A percentile compares a stretch with the other conserved stretches of the same genome.
phyloP scores from a whole-genome alignment of 2,888 invertebrate genomes.

The Hedya salicella region DNA sequence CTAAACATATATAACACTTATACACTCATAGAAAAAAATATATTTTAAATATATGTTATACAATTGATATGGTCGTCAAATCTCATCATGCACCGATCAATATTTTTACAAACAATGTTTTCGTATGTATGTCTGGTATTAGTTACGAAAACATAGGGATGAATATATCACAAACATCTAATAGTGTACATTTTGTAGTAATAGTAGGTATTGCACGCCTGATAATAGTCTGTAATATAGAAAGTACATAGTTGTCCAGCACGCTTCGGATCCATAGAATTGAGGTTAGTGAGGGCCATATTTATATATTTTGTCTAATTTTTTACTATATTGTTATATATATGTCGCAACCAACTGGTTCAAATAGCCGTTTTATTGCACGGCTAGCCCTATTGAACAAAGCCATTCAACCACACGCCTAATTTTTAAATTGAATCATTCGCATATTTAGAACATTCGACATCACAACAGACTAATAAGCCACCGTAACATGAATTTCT shows the following conservation, averaged over 20 bases:
- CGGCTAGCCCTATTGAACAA: too few species aligned
- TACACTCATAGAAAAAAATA: too few species aligned
- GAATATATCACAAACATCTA: not conserved
- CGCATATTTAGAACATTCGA: too few species aligned
- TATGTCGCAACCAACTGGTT: too few species aligned
- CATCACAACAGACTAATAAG: too few species aligned
- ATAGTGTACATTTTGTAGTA: conserved; percentile 23
- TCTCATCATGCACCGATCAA: not conserved
- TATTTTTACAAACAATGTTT: not conserved
- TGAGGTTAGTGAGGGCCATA: conserved; percentile 42
- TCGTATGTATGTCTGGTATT: not conserved
- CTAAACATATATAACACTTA: too few species aligned
- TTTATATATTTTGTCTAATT: conserved; percentile 12
- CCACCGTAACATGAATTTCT: too few species aligned
- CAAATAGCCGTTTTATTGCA: too few species aligned
- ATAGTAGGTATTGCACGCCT: conserved; percentile 45
- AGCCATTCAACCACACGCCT: too few species aligned
- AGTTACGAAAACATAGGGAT: conserved; percentile 4
- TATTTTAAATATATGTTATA: not conserved
- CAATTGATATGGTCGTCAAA: not conserved
- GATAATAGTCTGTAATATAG: conserved; percentile 35
- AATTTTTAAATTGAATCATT: too few species aligned
- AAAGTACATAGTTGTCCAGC: conserved; percentile 43
- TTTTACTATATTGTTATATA: not conserved
- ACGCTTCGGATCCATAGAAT: conserved; percentile 41